Percentiles rank a stretch among this genome's conserved stretches.
These are phyloP conservation scores for Basileuterus tristriatus DNA, from an alignment of 2,797 vertebrate genomes.

Conservation along the genomic window DNA sequence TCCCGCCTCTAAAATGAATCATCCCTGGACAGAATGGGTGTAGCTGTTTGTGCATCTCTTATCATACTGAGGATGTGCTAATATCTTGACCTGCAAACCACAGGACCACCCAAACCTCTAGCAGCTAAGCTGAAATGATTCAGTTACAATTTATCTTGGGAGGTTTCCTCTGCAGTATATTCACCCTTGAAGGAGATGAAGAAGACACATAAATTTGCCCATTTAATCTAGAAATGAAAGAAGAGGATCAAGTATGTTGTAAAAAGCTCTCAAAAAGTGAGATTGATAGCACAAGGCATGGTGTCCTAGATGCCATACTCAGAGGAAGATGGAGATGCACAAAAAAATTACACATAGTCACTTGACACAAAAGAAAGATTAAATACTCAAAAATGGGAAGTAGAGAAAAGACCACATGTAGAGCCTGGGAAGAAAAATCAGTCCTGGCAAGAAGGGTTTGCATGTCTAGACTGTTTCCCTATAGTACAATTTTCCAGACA, in stretches of 20 bases:
- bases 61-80: slow-evolving; percentile 53
- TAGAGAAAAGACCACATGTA: background rate
- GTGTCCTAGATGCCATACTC: background rate
- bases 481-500: background rate
- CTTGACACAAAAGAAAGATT: background rate
- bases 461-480: slow-evolving; percentile 13
- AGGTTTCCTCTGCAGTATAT: slow-evolving; percentile 2
- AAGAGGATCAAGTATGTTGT: background rate
- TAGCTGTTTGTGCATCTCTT: slow-evolving; percentile 31
- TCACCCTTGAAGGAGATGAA: background rate
- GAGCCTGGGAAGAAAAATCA: slow-evolving; percentile 12
- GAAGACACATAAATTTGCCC: background rate
- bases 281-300: background rate
- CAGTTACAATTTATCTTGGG: slow-evolving; percentile 14
- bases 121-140: background rate
- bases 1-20: slow-evolving; percentile 15
- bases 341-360: background rate
- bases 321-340: background rate
- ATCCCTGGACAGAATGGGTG: background rate
- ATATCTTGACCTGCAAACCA: slow-evolving; percentile 45
- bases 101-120: slow-evolving; percentile 23
- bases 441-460: background rate
- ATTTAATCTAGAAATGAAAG: background rate
- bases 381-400: background rate
- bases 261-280: background rate